Percentiles rank a stretch among this genome's conserved stretches.
These are phyloP conservation scores for Aphaenogaster rudis DNA, from an alignment of 1,140 invertebrate genomes.

Conservation along the genomic window DNA sequence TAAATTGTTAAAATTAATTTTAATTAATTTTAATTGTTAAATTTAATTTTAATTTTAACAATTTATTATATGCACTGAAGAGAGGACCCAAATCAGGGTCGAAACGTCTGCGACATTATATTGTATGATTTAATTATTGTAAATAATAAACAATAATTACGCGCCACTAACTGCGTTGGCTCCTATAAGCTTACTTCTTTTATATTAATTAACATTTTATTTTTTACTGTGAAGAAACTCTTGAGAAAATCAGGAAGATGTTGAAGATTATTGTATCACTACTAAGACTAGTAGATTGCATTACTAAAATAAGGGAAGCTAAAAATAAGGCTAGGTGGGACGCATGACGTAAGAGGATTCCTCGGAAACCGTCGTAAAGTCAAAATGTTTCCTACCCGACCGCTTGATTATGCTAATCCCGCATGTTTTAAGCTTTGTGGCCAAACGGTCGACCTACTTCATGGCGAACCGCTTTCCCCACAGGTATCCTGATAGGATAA, in stretches of 20 bases:
- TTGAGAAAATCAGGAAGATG: background rate
- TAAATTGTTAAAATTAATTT: too few species aligned
- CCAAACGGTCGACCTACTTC: constrained; percentile 69
- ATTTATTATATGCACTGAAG: too few species aligned
- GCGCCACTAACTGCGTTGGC: too few species aligned
- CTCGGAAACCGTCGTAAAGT: constrained; percentile 32
- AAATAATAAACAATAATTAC: too few species aligned
- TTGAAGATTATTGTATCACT: too few species aligned
- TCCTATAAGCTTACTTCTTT: too few species aligned
- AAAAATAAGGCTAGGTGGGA: background rate
- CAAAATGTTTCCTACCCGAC: constrained; percentile 69
- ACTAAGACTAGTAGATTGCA: background rate
- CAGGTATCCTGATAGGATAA: constrained; percentile 74
- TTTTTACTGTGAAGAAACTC: background rate
- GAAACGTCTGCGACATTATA: too few species aligned
- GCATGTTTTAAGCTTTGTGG: constrained; percentile 73
- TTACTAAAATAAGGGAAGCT: background rate
- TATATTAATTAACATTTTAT: too few species aligned
- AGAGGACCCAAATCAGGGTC: too few species aligned
- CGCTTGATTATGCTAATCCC: constrained; percentile 76
- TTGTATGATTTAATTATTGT: too few species aligned
- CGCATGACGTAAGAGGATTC: constrained; percentile 14
- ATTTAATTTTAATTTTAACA: too few species aligned
- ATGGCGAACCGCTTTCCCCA: constrained; percentile 64
- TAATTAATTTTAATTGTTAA: too few species aligned